Percentiles rank a stretch among this genome's conserved stretches.
These are phyloP conservation scores for Trichonephila clavata DNA, from an alignment of 1,140 invertebrate species.

Conservation along the genomic window DNA sequence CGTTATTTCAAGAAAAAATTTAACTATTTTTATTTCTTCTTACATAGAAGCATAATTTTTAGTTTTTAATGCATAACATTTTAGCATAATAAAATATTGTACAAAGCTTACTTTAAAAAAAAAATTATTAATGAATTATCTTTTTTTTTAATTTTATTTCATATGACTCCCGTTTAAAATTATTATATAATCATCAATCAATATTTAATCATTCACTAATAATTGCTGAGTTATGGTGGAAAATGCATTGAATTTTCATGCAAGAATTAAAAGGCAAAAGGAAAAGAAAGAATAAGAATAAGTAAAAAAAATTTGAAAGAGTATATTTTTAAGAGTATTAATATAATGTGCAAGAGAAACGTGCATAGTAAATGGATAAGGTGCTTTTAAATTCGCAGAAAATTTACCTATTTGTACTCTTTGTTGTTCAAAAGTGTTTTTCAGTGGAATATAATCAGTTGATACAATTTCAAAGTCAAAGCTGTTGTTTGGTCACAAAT, in stretches of 20 bases:
- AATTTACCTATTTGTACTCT: slow-evolving; percentile 47
- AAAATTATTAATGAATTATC: too few species aligned
- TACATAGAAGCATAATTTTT: too few species aligned
- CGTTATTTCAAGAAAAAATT: too few species aligned
- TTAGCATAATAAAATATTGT: too few species aligned
- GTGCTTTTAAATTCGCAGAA: slow-evolving; percentile 33
- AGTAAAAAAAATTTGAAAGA: background rate
- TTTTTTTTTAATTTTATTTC: too few species aligned
- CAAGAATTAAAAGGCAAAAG: background rate
- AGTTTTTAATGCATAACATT: too few species aligned
- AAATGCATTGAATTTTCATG: background rate
- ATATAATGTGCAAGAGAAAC: background rate
- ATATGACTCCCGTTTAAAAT: too few species aligned
- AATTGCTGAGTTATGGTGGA: too few species aligned
- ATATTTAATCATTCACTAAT: too few species aligned
- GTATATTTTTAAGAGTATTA: background rate
- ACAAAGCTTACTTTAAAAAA: too few species aligned
- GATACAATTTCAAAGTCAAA: background rate
- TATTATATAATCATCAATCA: too few species aligned
- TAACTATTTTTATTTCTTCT: too few species aligned
- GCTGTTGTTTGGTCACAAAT: background rate
- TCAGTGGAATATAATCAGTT: slow-evolving; percentile 4
- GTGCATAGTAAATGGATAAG: background rate
- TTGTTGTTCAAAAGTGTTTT: background rate
- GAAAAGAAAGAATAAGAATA: background rate